Evolutionary conservation across 2,888 invertebrate genomes (phyloP), one percentile per base, ranked within the genome.

Genomic region (Monochamus alternatus): DNA sequence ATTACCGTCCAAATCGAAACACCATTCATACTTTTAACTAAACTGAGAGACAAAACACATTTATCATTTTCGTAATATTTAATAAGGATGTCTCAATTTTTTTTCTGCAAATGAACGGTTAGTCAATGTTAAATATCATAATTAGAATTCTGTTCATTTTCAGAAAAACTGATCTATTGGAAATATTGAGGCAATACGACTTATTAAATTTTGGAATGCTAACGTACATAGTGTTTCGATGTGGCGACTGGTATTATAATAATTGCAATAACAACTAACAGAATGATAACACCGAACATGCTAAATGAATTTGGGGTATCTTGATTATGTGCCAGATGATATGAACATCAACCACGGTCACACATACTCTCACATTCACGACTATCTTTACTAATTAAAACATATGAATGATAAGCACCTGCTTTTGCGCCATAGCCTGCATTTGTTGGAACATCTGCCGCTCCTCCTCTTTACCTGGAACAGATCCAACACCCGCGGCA

Each of bases 401-500:
- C 71, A 51, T 60, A 63, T 63, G 78, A 82, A 80, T 80, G 78
- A 85, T 87, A 88, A 86, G 91, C 93, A 97, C 97, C 96, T 97
- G 97, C 92, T 97, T 97, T 90, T 97, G 97, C 87, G 97, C 97
- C 95, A 97, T 95, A 85, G 96, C 95, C 90, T 97, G 97, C 96
- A 97, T 97, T 91, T 97, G 97, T 91, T 97, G 97, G 91, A 97
- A 96, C 96, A 97, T 97, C 91, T 96, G 95, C 85, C 97, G 93
- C 91, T 97, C 97, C 91, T 97, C 97, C 91, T 97, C 97, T 93
- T 97, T 97, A 89, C 97, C 97, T 97, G 93, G 90, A 93, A 92
- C 91, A 91, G 85, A 88, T 81, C 86, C 86, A 87, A 87, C 83
- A 87, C 84, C 86, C 84, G 76, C 80, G 83, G 84, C 84, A 88